Conservation (phyloP, 2,797 vertebrate species). For the Chiloscyllium punctatum region DNA sequence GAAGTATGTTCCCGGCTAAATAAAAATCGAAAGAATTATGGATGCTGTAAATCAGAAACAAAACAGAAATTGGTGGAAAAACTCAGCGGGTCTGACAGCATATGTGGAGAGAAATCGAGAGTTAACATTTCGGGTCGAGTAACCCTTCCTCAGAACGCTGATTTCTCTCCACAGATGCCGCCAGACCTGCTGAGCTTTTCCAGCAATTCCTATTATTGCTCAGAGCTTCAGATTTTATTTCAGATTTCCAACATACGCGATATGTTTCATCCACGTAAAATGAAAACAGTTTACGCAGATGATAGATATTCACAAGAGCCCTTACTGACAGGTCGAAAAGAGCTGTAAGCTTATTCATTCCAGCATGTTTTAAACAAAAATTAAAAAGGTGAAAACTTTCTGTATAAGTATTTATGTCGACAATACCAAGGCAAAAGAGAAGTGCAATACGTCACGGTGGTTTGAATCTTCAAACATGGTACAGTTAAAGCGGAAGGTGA, state of each 20-base stretch:
- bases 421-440: neutral
- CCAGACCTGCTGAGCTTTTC: too few relatives aligned
- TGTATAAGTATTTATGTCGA: neutral
- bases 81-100: too few relatives aligned
- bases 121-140: too few relatives aligned
- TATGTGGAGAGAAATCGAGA: too few relatives aligned
- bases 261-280: neutral
- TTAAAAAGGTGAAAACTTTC: neutral
- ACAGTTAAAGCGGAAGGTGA: neutral
- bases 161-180: too few relatives aligned
- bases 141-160: too few relatives aligned
- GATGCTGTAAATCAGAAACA: too few relatives aligned
- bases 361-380: neutral
- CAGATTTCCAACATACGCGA: neutral
- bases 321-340: neutral
- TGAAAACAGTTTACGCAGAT: neutral
- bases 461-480: neutral
- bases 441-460: neutral
- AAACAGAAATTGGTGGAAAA: too few relatives aligned
- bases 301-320: neutral
- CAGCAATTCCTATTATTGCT: too few relatives aligned
- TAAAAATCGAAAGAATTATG: too few relatives aligned
- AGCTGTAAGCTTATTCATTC: neutral
- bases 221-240: neutral
- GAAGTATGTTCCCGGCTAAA: too few relatives aligned